Percentiles rank a stretch among this genome's conserved stretches.
phyloP scores from a whole-genome alignment of 2,888 invertebrate species.

The Dynastes tityus region DNA sequence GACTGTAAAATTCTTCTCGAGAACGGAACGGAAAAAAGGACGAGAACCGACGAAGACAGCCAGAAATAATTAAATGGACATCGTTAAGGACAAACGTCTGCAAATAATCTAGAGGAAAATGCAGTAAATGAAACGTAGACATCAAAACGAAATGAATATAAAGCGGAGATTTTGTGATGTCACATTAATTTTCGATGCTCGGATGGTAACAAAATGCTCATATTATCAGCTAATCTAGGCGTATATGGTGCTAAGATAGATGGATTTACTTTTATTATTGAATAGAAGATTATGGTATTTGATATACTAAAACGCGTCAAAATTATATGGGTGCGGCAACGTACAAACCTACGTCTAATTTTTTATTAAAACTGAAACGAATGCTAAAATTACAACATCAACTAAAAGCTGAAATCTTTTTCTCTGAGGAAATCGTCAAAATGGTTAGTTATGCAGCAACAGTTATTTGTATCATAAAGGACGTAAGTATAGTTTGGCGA shows the following conservation, averaged over 20 bases:
- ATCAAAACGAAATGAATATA: slow-evolving; percentile 35
- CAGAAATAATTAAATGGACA: slow-evolving; percentile 62
- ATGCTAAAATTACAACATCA: too few relatives aligned
- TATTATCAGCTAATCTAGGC: slow-evolving; percentile 25
- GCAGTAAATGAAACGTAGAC: slow-evolving; percentile 58
- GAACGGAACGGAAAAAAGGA: slow-evolving; percentile 11
- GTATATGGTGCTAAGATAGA: too few relatives aligned
- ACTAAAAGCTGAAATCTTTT: too few relatives aligned
- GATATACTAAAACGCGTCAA: too few relatives aligned
- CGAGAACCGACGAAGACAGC: slow-evolving; percentile 52
- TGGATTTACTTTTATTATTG: background rate
- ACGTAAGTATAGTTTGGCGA: too few relatives aligned
- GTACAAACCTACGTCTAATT: too few relatives aligned
- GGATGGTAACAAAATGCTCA: slow-evolving; percentile 25
- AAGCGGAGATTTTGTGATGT: slow-evolving; percentile 40
- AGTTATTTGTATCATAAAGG: too few relatives aligned
- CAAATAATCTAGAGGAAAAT: slow-evolving; percentile 60
- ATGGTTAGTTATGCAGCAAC: too few relatives aligned
- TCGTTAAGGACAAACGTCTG: slow-evolving; percentile 63
- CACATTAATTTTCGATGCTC: slow-evolving; percentile 41
- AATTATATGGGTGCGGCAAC: too few relatives aligned
- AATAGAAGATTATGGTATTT: background rate
- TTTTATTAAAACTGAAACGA: too few relatives aligned
- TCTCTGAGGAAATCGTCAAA: too few relatives aligned
- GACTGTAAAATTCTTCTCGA: slow-evolving; percentile 55